phyloP scores from a whole-genome alignment of 2,797 vertebrate species.

The Pseudomugil gertrudae region DNA sequence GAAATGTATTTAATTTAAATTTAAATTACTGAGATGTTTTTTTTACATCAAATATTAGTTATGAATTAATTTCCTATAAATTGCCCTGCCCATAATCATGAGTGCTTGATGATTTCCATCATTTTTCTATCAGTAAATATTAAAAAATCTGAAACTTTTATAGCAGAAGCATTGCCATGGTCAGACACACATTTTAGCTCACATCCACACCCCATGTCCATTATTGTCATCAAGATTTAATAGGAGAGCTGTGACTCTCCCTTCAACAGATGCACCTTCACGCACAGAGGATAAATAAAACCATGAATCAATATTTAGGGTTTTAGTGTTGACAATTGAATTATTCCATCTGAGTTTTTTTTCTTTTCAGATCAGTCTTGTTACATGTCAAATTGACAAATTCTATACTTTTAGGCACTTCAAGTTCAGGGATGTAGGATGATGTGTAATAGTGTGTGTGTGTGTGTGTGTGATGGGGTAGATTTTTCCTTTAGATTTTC shows the following conservation, averaged over 20 bases:
- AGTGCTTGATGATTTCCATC: not conserved
- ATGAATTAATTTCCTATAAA: no score
- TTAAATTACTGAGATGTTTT: no score
- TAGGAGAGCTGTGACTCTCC: constrained; percentile 3
- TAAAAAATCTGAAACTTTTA: not conserved
- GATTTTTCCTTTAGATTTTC: constrained; percentile 27
- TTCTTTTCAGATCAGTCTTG: not conserved
- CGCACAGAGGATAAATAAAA: not conserved
- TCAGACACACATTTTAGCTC: not conserved
- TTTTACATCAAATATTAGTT: no score
- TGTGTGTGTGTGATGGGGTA: constrained; percentile 8
- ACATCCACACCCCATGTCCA: constrained; percentile 26
- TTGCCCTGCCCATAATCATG: not conserved
- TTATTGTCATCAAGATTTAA: constrained; percentile 23
- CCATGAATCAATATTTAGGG: constrained; percentile 8
- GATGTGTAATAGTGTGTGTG: not conserved
- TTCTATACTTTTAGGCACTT: not conserved
- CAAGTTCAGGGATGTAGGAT: not conserved
- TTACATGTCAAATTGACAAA: constrained; percentile 1
- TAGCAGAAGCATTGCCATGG: not conserved
- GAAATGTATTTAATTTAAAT: no score
- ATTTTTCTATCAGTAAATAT: not conserved
- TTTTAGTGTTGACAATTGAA: not conserved
- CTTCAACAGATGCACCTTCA: constrained; percentile 4
- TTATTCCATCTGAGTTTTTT: not conserved